Conservation (phyloP, 1,140 invertebrate species). For the Drosophila willistoni region DNA sequence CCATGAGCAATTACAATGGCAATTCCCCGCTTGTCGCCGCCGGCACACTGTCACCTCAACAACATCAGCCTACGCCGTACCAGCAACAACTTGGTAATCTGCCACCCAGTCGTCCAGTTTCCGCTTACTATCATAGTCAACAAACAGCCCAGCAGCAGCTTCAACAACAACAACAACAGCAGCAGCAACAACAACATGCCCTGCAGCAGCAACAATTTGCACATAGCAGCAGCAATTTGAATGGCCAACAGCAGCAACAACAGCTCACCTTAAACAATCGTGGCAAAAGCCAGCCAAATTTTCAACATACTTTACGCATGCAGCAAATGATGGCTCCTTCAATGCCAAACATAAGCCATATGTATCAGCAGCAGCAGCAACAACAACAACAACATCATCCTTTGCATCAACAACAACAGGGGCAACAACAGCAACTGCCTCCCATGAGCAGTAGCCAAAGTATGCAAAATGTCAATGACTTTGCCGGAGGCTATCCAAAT, state of each 20-base stretch:
- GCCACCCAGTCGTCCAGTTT: constrained; percentile 70
- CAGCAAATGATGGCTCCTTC: constrained; percentile 82
- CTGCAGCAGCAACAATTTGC: constrained; percentile 68
- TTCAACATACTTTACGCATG: constrained; percentile 77
- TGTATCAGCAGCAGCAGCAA: constrained; percentile 75
- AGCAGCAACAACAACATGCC: constrained; percentile 68
- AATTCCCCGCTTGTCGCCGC: constrained; percentile 77
- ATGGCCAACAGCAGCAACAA: constrained; percentile 55
- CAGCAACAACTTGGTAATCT: constrained; percentile 57
- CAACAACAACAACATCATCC: constrained; percentile 50
- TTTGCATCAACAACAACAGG: constrained; percentile 28
- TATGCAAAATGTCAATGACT: constrained; percentile 83
- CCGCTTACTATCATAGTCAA: constrained; percentile 77
- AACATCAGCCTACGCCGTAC: constrained; percentile 43
- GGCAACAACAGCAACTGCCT: constrained; percentile 40
- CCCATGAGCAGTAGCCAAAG: constrained; percentile 78
- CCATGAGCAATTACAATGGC: constrained; percentile 81
- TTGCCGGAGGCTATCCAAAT: constrained; percentile 61
- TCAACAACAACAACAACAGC: constrained; percentile 62
- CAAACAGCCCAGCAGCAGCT: constrained; percentile 63
- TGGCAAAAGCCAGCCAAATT: constrained; percentile 71
- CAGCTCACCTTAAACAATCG: constrained; percentile 75
- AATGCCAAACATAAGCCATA: constrained; percentile 83
- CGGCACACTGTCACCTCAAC: constrained; percentile 58
- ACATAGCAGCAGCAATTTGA: constrained; percentile 66